Conservation (phyloP, 2,113 vertebrate species). For the Zingel zingel region DNA sequence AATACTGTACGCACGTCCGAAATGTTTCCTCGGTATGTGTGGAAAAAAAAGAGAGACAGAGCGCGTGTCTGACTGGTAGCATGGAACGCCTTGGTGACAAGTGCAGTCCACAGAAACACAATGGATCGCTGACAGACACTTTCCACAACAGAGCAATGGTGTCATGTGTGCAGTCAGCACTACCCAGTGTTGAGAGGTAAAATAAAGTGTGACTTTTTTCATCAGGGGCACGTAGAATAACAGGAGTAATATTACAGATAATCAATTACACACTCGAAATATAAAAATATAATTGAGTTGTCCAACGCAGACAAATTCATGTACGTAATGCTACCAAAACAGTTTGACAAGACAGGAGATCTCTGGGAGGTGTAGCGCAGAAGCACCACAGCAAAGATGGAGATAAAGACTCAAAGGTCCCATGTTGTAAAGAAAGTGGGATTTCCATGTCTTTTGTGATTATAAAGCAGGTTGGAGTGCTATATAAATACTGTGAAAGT, state of each 20-base stretch:
- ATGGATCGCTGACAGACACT: conserved; percentile 62
- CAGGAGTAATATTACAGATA: not conserved
- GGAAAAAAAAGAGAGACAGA: not conserved
- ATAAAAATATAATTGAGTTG: not conserved
- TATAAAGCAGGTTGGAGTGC: no score
- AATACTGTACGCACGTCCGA: not conserved
- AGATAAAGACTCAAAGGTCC: not conserved
- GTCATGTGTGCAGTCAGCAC: conserved; percentile 56
- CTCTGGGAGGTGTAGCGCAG: not conserved
- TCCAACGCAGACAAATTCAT: not conserved
- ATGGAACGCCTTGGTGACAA: conserved; percentile 46
- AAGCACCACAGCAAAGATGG: not conserved
- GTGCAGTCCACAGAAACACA: conserved; percentile 54
- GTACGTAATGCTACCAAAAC: no score
- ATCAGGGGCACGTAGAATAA: not conserved
- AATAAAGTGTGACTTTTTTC: not conserved
- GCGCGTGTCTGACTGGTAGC: conserved; percentile 2
- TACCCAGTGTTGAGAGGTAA: conserved; percentile 14
- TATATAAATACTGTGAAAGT: no score
- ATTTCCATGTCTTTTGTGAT: no score
- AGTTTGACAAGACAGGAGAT: not conserved
- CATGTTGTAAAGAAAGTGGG: no score
- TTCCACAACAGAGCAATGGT: conserved; percentile 61
- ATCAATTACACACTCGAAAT: not conserved
- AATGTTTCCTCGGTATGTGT: conserved; percentile 41